These are phyloP conservation scores for Dynastes maya DNA, from an alignment of 2,888 invertebrate species.

Conservation along the genomic window DNA sequence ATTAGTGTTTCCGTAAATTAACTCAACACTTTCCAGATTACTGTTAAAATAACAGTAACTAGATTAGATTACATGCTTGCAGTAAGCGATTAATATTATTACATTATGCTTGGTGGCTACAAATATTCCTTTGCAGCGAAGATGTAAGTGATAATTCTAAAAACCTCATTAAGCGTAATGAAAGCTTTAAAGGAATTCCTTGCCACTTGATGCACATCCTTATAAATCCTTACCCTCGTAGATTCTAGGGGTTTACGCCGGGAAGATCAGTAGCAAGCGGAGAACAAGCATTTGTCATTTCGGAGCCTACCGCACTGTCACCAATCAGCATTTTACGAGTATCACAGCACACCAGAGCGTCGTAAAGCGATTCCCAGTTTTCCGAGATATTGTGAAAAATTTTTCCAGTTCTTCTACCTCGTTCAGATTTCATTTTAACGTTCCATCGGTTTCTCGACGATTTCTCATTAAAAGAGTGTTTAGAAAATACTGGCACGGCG, in stretches of 20 bases:
- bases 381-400: slow-evolving; percentile 43
- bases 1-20: no score
- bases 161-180: slow-evolving; percentile 50
- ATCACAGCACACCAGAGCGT: slow-evolving; percentile 66
- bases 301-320: slow-evolving; percentile 64
- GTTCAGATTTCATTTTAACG: slow-evolving; percentile 35
- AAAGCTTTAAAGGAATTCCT: slow-evolving; percentile 45
- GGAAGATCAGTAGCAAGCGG: slow-evolving; percentile 41
- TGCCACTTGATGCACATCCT: slow-evolving; percentile 51
- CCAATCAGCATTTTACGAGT: slow-evolving; percentile 69
- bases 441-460: background rate
- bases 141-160: slow-evolving; percentile 48
- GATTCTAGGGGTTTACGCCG: slow-evolving; percentile 37
- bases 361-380: slow-evolving; percentile 65
- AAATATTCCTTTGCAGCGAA: slow-evolving; percentile 23
- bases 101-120: background rate
- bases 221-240: slow-evolving; percentile 49
- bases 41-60: background rate
- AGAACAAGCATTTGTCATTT: slow-evolving; percentile 62
- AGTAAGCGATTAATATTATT: background rate
- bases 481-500: slow-evolving; percentile 10
- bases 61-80: background rate
- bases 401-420: slow-evolving; percentile 31
- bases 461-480: slow-evolving; percentile 31
- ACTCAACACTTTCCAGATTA: no score